Percentiles rank a stretch among this genome's conserved stretches.
Conservation (phyloP, 2,797 vertebrate species). For the Xiphophorus birchmanni region DNA sequence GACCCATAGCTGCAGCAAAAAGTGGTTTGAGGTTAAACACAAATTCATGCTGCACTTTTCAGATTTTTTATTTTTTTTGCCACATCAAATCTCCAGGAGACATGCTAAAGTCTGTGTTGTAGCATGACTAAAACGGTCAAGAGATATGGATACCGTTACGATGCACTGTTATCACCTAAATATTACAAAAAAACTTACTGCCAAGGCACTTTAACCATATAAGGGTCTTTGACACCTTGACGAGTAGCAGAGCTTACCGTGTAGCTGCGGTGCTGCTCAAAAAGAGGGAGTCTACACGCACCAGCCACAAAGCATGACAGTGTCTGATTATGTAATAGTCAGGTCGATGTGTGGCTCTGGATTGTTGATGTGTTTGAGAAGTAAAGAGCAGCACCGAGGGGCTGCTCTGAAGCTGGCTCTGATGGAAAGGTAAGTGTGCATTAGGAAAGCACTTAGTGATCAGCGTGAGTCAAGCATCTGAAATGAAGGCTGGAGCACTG, state of each 20-base stretch:
- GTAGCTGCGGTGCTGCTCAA: not conserved
- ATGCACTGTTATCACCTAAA: not conserved
- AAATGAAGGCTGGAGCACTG: not conserved
- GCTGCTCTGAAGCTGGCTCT: not conserved
- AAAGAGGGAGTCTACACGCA: not conserved
- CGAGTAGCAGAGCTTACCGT: not conserved
- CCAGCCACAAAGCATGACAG: not conserved
- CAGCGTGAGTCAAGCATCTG: slow-evolving; percentile 2
- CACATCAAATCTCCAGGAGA: not conserved
- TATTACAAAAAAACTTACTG: not conserved
- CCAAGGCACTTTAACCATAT: not conserved
- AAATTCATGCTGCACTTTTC: not conserved
- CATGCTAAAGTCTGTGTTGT: not conserved
- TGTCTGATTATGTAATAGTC: slow-evolving; percentile 1
- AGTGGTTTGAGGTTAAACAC: not conserved
- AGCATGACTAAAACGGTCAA: not conserved
- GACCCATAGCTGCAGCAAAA: not conserved
- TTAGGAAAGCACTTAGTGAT: not conserved
- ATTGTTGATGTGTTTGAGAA: not conserved
- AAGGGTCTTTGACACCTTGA: not conserved
- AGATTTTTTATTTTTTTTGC: no score
- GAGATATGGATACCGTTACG: not conserved
- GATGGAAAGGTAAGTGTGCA: not conserved
- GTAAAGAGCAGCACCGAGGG: not conserved
- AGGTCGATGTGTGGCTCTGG: not conserved